Base-by-base conservation (phyloP, 2,888 invertebrate genomes). In the Pandemis cinnamomeana region DNA sequence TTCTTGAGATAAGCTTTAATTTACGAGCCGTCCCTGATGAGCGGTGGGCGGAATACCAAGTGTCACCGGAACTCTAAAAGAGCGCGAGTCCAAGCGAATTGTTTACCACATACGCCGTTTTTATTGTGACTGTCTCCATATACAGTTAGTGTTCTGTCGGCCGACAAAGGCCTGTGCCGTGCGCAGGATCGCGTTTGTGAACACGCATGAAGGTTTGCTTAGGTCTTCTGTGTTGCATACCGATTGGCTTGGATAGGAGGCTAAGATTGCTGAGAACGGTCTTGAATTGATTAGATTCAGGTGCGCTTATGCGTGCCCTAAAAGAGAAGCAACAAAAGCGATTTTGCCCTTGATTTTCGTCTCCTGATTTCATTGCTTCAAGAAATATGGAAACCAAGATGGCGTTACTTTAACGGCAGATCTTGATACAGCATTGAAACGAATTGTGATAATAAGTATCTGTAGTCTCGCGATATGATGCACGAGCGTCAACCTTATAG, bases 41-140 rank as follows among this genome's bases (percentile, higher is more conserved):
- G 76, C 80, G 77, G 84, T 83, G 84, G 80, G 79, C 79, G 80
- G 87, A 86, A 88, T 88, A 86, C 83, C 77, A 78, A 86, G 80
- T 83, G 81, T 81, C 79, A 76, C 77, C 11, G 1, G 15, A 13
- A 20, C 7, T 7, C 51, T 66, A 53, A 48, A 73, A 69, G 48
- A 53, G 60, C 69, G 6, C 69, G 69, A n/a, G 58, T 27, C 15
- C 7, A 8, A 15, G 42, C 51, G 44, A 2, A 44, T 5, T 3
- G 20, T 7, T 20, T 27, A 36, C 27, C 27, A 62, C 44, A 64
- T 51, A 69, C 48, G 51, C 4, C 73, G 46, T 41, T 13, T 51
- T 67, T 36, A 41, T 7, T 27, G 53, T 15, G 51, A 27, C 51
- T 2, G 53, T 10, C 8, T 51, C 10, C 51, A 10, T 20, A n/a